Conservation (phyloP, 2,888 invertebrate species). For the Drosophila gaucha region DNA sequence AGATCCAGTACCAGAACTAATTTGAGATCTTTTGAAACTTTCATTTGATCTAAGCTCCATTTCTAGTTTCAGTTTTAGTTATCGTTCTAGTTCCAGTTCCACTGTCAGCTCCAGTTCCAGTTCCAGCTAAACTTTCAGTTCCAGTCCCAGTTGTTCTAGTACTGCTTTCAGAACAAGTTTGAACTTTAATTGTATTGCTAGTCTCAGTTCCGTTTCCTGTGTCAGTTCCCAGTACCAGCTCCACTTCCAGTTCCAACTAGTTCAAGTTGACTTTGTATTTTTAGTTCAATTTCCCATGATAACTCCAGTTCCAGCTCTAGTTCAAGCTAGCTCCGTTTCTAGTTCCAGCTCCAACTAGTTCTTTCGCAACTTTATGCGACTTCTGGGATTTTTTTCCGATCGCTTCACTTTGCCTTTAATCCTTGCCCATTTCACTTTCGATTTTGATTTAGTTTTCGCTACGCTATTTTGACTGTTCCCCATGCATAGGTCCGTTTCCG, state of each 20-base stretch:
- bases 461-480: constrained; percentile 3
- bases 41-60: no score
- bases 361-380: not conserved
- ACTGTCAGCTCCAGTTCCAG: not conserved
- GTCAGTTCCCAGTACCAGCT: not conserved
- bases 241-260: not conserved
- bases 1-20: no score
- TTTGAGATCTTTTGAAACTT: no score
- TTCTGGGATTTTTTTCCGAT: no score
- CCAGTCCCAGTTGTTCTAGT: not conserved
- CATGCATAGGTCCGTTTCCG: constrained; percentile 14
- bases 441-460: constrained; percentile 9
- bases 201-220: no score
- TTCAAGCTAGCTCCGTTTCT: not conserved
- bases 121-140: not conserved
- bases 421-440: not conserved
- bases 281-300: no score
- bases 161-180: not conserved
- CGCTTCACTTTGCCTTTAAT: not conserved
- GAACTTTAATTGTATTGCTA: no score
- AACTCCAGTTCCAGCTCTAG: not conserved
- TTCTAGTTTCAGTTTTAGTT: no score
- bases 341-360: not conserved
- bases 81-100: not conserved
- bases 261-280: no score